A percentile compares a stretch with the other conserved stretches of the same genome.
phyloP scores from a whole-genome alignment of 2,888 invertebrate genomes.

The Drosophila dives region DNA sequence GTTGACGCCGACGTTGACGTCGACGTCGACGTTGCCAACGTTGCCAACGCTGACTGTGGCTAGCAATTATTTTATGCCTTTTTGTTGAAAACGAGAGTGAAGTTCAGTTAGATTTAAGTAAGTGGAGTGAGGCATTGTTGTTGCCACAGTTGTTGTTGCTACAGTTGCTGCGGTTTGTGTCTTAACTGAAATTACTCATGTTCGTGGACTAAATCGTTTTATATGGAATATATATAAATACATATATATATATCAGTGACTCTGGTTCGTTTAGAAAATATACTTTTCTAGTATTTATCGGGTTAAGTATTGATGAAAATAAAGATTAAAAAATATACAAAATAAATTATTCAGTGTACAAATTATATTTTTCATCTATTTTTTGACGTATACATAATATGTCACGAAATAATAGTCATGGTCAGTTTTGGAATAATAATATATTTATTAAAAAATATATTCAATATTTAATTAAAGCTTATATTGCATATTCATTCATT shows the following conservation, averaged over 20 bases:
- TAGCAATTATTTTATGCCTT: constrained; percentile 64
- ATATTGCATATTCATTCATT: neutral
- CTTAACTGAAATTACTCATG: constrained; percentile 36
- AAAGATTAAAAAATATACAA: neutral
- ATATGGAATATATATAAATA: constrained; percentile 1
- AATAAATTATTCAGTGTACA: neutral
- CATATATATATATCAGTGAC: neutral
- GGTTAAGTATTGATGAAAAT: neutral
- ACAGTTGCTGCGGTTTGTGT: constrained; percentile 52
- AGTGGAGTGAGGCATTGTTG: constrained; percentile 42
- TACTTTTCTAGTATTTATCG: neutral
- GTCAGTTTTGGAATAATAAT: neutral
- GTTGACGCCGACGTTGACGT: neutral
- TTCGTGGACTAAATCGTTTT: constrained; percentile 42
- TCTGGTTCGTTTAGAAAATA: neutral
- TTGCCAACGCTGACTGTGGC: constrained; percentile 34
- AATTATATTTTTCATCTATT: neutral
- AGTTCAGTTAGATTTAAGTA: constrained; percentile 64
- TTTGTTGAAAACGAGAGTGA: constrained; percentile 73
- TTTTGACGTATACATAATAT: neutral
- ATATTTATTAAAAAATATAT: neutral
- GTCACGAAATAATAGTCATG: neutral
- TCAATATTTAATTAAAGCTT: neutral
- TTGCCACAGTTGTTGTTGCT: constrained; percentile 30
- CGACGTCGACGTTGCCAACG: constrained; percentile 12